phyloP scores from a whole-genome alignment of 2,113 vertebrate genomes.

The human region DNA sequence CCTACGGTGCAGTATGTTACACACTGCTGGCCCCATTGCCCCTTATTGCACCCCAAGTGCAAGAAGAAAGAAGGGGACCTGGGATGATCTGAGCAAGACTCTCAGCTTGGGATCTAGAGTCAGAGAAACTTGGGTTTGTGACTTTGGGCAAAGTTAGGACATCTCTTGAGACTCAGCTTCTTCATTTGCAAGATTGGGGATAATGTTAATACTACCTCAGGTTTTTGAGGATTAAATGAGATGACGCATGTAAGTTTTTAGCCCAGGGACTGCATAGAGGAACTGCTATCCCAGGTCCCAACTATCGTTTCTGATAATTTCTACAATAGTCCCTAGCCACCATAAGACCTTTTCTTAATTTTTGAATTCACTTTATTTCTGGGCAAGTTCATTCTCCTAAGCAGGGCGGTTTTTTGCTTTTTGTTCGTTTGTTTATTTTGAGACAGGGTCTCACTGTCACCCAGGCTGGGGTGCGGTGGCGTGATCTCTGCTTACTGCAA shows the following conservation, averaged over 20 bases:
- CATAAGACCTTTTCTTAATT: background rate
- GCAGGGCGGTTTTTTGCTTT: background rate
- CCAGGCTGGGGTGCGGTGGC: background rate
- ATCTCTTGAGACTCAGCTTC: background rate
- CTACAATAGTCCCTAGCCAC: background rate
- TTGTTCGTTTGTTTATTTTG: background rate
- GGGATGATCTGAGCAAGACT: background rate
- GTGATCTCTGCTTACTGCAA: background rate
- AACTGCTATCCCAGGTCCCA: background rate
- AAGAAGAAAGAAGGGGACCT: background rate
- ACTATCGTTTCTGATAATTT: background rate
- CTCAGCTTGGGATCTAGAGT: background rate
- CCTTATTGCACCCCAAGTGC: background rate
- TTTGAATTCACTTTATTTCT: background rate
- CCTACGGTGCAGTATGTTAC: background rate
- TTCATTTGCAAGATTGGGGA: background rate
- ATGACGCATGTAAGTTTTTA: background rate
- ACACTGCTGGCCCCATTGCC: accelerated
- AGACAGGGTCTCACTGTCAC: background rate
- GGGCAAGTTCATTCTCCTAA: background rate
- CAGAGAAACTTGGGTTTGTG: background rate
- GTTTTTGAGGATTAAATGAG: background rate
- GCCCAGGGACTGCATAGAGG: background rate
- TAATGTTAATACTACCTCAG: background rate
- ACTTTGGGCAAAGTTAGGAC: background rate